Conservation (phyloP, 2,113 vertebrate species). For the Lethenteron reissneri region DNA sequence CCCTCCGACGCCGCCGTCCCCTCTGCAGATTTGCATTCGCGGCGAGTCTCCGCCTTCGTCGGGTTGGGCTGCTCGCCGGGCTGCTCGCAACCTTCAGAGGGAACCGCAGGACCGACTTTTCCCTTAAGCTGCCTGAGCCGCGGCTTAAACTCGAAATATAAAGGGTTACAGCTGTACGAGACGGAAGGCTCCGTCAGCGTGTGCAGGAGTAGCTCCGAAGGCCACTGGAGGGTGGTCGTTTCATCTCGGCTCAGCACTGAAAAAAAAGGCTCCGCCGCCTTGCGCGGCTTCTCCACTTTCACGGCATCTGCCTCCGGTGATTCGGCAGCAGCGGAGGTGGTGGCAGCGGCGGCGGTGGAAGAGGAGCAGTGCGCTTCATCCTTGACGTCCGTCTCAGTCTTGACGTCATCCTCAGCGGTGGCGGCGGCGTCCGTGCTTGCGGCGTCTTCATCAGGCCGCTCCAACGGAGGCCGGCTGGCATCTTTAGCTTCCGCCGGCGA, state of each 20-base stretch:
- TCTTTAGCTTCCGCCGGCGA: too few species aligned
- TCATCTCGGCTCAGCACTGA: slow-evolving; percentile 86
- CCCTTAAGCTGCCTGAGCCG: slow-evolving; percentile 16
- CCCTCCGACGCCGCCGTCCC: too few species aligned
- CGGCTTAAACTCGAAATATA: slow-evolving; percentile 93
- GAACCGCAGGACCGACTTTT: too few species aligned
- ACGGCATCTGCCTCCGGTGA: slow-evolving; percentile 10
- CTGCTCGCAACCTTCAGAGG: too few species aligned
- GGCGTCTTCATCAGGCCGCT: too few species aligned
- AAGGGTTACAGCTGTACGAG: slow-evolving; percentile 90
- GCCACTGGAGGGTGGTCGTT: slow-evolving; percentile 88
- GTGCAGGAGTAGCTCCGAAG: slow-evolving; percentile 77
- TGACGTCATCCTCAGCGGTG: too few species aligned
- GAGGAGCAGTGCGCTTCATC: too few species aligned
- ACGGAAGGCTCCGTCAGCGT: slow-evolving; percentile 66
- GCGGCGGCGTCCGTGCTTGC: too few species aligned
- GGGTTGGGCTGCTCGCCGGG: slow-evolving; percentile 19
- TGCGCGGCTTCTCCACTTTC: slow-evolving; percentile 18
- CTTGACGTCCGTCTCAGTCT: too few species aligned
- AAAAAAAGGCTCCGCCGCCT: slow-evolving; percentile 44
- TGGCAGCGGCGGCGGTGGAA: too few species aligned
- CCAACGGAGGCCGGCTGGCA: too few species aligned
- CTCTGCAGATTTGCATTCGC: slow-evolving; percentile 19
- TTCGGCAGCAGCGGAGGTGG: too few species aligned
- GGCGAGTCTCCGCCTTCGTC: slow-evolving; percentile 30